Conservation (phyloP, 2,888 invertebrate genomes). For the Athripsodes cinereus region DNA sequence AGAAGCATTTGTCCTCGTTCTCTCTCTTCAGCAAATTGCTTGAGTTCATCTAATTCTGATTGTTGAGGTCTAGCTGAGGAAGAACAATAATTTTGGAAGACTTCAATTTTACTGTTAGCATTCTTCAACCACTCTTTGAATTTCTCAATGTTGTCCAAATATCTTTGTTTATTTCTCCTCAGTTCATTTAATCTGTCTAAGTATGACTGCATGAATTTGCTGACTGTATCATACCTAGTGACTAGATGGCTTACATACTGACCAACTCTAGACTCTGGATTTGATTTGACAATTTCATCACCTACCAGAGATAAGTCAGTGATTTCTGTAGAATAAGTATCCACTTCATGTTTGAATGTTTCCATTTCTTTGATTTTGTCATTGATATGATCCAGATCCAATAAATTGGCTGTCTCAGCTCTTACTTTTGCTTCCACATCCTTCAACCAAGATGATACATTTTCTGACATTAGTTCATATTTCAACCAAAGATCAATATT, state of each 20-base stretch:
- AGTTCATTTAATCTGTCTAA: constrained; percentile 67
- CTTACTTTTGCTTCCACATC: constrained; percentile 72
- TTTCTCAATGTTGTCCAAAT: constrained; percentile 58
- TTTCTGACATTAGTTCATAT: constrained; percentile 72
- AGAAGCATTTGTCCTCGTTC: constrained; percentile 74
- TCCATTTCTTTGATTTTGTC: constrained; percentile 63
- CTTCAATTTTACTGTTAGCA: constrained; percentile 67
- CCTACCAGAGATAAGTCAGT: constrained; percentile 61
- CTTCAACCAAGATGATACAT: constrained; percentile 69
- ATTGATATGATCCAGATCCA: constrained; percentile 62
- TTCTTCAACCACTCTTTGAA: constrained; percentile 75
- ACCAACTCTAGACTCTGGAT: constrained; percentile 76
- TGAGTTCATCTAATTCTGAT: constrained; percentile 69
- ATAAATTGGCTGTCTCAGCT: constrained; percentile 64
- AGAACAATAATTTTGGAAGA: constrained; percentile 66
- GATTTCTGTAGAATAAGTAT: constrained; percentile 59
- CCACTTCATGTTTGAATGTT: constrained; percentile 57
- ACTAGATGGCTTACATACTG: constrained; percentile 76
- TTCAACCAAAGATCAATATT: constrained; percentile 73
- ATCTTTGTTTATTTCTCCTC: constrained; percentile 63
- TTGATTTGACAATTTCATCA: constrained; percentile 65
- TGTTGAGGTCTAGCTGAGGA: constrained; percentile 67
- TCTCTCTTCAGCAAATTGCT: constrained; percentile 64
- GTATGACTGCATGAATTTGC: constrained; percentile 64
- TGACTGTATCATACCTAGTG: constrained; percentile 67